A percentile compares a stretch with the other conserved stretches of the same genome.
Evolutionary conservation across 2,888 invertebrate species (phyloP).

Genomic region (Clanis bilineata): DNA sequence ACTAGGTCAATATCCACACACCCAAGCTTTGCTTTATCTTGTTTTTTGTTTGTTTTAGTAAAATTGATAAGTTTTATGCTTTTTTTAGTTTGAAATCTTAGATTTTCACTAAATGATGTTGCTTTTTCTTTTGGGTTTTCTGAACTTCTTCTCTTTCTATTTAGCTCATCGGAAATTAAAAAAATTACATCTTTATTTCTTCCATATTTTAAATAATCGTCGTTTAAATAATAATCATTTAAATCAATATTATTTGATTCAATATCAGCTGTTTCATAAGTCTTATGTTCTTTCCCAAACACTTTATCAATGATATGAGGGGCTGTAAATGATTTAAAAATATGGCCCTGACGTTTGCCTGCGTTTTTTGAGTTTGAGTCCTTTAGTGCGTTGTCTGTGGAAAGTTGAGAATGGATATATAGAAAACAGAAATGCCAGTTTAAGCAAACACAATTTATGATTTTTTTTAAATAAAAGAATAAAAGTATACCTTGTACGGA

Average conservation of each 20-base stretch:
- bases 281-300: conserved; percentile 17
- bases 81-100: background rate
- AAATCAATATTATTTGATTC: background rate
- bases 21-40: conserved; percentile 32
- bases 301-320: conserved; percentile 22
- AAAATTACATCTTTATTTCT: background rate
- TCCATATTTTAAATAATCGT: background rate
- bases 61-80: background rate
- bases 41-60: conserved; percentile 2
- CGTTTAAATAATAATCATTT: background rate
- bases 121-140: background rate
- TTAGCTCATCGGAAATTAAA: background rate
- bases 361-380: conserved; percentile 5
- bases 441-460: background rate
- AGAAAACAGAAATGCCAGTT: background rate
- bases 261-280: background rate
- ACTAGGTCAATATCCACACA: conserved; percentile 46
- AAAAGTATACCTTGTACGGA: background rate
- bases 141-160: background rate
- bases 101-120: background rate
- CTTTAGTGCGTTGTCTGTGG: background rate
- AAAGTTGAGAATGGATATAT: no score
- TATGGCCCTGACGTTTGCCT: conserved; percentile 4
- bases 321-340: conserved; percentile 10
- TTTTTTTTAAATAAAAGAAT: no score